Conservation (phyloP, 2,888 invertebrate genomes). For the Noctua comes region DNA sequence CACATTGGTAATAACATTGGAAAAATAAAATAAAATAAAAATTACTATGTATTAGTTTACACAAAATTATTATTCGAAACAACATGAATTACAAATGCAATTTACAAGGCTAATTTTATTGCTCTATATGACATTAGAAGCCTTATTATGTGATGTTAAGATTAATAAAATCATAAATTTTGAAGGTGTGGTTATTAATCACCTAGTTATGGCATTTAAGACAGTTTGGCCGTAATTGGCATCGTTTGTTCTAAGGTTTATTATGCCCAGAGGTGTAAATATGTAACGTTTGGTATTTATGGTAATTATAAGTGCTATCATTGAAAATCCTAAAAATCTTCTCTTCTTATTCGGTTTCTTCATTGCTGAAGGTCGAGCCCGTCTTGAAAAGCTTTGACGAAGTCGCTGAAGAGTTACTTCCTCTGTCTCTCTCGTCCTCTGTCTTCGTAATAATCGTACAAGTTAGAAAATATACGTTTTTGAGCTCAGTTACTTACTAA, state of each 20-base stretch:
- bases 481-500: background rate
- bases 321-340: background rate
- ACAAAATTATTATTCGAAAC: background rate
- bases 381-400: background rate
- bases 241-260: slow-evolving; percentile 43
- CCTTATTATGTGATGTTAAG: background rate
- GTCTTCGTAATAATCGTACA: background rate
- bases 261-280: slow-evolving; percentile 26
- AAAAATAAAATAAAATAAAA: too few relatives aligned
- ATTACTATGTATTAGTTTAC: too few relatives aligned
- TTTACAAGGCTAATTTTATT: slow-evolving; percentile 17
- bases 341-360: background rate
- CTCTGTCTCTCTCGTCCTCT: background rate
- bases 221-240: slow-evolving; percentile 15
- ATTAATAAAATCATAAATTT: slow-evolving; percentile 3
- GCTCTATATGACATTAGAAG: slow-evolving; percentile 11
- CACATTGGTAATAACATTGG: too few relatives aligned
- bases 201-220: slow-evolving; percentile 1
- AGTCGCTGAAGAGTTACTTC: background rate
- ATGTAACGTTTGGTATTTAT: background rate
- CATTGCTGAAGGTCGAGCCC: background rate
- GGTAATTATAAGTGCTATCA: background rate
- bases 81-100: background rate
- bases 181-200: slow-evolving; percentile 11
- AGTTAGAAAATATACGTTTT: background rate